phyloP scores from a whole-genome alignment of 1,140 invertebrate species.

The Drosophila sulfurigaster region DNA sequence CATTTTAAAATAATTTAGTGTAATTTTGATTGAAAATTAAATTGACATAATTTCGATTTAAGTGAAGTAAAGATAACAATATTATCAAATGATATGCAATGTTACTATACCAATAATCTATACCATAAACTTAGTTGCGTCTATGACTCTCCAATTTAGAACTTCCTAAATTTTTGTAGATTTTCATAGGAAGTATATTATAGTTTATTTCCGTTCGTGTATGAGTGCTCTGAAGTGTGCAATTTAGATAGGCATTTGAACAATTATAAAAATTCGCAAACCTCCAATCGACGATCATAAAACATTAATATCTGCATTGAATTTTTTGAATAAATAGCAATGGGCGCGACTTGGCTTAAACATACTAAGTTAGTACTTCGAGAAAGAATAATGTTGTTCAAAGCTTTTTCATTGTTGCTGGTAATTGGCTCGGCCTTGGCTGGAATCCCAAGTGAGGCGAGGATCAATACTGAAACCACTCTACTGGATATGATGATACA shows the following conservation, averaged over 20 bases:
- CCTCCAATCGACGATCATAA: constrained; percentile 11
- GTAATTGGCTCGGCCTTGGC: constrained; percentile 18
- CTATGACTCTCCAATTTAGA: not conserved
- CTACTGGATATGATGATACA: constrained; percentile 29
- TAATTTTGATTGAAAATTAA: too few relatives aligned
- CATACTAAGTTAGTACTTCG: constrained; percentile 22
- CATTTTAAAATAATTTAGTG: too few relatives aligned
- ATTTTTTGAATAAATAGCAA: constrained; percentile 21
- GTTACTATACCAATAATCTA: not conserved
- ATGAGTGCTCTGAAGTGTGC: not conserved
- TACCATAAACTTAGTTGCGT: not conserved
- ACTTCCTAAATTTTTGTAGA: not conserved
- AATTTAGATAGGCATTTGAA: not conserved
- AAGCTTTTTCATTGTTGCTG: constrained; percentile 20
- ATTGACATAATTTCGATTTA: too few relatives aligned
- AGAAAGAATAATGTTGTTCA: constrained; percentile 32
- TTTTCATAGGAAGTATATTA: not conserved
- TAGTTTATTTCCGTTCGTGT: not conserved
- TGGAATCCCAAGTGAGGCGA: not conserved
- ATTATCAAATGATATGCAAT: too few relatives aligned
- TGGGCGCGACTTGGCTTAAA: not conserved
- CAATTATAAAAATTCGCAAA: not conserved
- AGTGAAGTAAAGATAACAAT: too few relatives aligned
- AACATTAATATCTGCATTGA: not conserved
- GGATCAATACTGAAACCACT: not conserved